Percentiles rank a stretch among this genome's conserved stretches.
Evolutionary conservation across 2,888 invertebrate genomes (phyloP).

Genomic region (Apotomis turbidana): DNA sequence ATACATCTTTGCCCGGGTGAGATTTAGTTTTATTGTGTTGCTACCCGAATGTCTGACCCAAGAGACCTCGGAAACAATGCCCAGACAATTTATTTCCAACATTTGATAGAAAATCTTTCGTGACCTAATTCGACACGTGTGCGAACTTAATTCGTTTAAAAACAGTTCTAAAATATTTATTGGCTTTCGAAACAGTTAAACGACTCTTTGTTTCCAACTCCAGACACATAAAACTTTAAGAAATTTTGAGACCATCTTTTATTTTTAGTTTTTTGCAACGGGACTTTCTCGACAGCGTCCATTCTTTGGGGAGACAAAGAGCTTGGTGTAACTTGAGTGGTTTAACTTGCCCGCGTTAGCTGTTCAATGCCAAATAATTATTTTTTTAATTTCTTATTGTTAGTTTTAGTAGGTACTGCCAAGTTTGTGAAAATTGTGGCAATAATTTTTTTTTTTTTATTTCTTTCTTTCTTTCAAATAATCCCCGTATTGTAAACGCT

Average conservation of each 20-base stretch:
- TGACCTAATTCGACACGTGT: conserved; percentile 71
- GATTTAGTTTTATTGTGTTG: conserved; percentile 10
- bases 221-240: conserved; percentile 75
- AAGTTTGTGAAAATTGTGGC: no score
- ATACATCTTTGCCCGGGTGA: conserved; percentile 2
- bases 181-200: conserved; percentile 65
- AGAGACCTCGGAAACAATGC: conserved; percentile 18
- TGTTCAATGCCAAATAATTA: not conserved
- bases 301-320: conserved; percentile 32
- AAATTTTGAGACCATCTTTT: conserved; percentile 64
- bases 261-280: conserved; percentile 61
- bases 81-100: conserved; percentile 21
- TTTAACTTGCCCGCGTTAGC: not conserved
- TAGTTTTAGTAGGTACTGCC: no score
- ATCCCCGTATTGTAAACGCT: no score
- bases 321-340: conserved; percentile 10
- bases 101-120: conserved; percentile 27
- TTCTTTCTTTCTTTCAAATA: no score
- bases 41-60: conserved; percentile 1
- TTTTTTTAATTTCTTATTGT: no score
- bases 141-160: conserved; percentile 53
- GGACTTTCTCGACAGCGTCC: conserved; percentile 54
- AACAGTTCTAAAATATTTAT: conserved; percentile 71
- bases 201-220: conserved; percentile 68
- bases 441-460: no score